Evolutionary conservation across 2,113 vertebrate species (phyloP).

Genomic region (Dasypus novemcinctus): DNA sequence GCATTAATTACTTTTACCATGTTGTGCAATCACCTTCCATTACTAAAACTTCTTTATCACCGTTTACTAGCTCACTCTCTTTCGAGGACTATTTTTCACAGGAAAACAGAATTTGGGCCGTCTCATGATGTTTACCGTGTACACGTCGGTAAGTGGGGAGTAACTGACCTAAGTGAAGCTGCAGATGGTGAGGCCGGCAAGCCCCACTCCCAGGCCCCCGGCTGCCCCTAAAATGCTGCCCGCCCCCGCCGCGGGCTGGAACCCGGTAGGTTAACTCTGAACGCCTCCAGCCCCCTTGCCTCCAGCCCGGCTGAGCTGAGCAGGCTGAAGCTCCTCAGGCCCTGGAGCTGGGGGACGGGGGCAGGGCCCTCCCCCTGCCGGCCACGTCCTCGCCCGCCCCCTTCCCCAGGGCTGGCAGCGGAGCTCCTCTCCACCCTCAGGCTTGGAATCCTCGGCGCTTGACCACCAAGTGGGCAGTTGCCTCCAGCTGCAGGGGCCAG

Average conservation of each 20-base stretch:
- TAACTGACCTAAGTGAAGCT: background rate
- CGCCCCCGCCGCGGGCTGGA: background rate
- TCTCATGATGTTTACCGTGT: background rate
- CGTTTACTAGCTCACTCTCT: background rate
- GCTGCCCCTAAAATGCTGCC: background rate
- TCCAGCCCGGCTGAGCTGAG: background rate
- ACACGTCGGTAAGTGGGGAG: background rate
- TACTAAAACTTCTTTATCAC: no score
- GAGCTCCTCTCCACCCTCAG: background rate
- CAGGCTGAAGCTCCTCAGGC: background rate
- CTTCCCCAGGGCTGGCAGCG: background rate
- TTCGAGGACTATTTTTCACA: background rate
- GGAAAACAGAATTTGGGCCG: background rate
- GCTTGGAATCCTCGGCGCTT: background rate
- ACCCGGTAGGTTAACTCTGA: background rate
- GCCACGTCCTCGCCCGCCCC: background rate
- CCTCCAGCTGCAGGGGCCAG: background rate
- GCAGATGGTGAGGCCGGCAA: background rate
- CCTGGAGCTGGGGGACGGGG: background rate
- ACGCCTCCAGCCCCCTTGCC: background rate
- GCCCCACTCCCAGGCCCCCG: background rate
- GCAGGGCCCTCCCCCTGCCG: background rate
- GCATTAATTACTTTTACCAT: no score
- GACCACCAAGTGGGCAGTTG: background rate
- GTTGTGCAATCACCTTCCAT: no score